These are phyloP conservation scores for Pissodes strobi DNA, from an alignment of 1,140 invertebrate genomes.

Conservation along the genomic window DNA sequence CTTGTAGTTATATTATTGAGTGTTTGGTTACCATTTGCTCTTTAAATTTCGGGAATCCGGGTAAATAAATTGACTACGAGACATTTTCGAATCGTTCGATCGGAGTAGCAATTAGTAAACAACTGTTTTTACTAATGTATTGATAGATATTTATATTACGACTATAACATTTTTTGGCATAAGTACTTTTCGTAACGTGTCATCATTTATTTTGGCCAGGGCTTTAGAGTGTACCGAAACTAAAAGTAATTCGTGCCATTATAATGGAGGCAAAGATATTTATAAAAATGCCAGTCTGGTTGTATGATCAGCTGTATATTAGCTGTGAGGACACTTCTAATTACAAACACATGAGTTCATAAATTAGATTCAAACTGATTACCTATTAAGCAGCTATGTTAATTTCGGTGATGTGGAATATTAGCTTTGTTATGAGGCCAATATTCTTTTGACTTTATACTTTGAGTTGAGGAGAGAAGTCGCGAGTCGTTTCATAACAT, in stretches of 20 bases:
- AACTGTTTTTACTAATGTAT: not conserved
- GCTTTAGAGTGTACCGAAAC: no score
- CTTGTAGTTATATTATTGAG: slow-evolving; percentile 74
- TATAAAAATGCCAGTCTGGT: no score
- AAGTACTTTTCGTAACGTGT: not conserved
- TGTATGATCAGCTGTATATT: no score
- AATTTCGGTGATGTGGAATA: no score
- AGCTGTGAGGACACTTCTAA: no score
- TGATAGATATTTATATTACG: not conserved
- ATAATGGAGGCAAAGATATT: no score
- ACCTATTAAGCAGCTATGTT: no score
- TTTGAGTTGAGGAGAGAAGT: no score
- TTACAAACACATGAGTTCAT: no score
- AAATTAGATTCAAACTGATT: no score
- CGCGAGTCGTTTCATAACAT: no score
- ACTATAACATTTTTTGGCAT: slow-evolving; percentile 8
- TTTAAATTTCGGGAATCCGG: slow-evolving; percentile 4
- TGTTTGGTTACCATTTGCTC: slow-evolving; percentile 61
- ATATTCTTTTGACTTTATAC: not conserved
- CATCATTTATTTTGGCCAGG: not conserved
- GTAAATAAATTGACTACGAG: not conserved
- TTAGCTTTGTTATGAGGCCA: slow-evolving; percentile 1
- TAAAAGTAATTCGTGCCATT: no score
- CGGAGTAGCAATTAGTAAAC: not conserved
- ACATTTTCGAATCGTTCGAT: slow-evolving; percentile 9